A percentile compares a stretch with the other conserved stretches of the same genome.
phyloP scores from a whole-genome alignment of 2,797 vertebrate species.

The Pseudotriccus pelzelni region DNA sequence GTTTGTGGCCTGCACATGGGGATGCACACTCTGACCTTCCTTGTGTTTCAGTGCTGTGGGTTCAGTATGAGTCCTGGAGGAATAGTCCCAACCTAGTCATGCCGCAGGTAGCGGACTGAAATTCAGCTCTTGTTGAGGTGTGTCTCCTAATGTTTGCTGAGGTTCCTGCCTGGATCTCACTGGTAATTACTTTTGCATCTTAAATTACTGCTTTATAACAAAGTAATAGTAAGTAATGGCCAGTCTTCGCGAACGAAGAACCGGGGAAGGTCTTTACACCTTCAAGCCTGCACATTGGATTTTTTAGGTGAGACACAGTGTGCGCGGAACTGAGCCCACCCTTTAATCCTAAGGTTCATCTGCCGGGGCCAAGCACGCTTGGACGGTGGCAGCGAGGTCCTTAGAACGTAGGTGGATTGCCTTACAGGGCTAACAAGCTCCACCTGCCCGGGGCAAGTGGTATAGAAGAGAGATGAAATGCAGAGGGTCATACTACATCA shows the following conservation, averaged over 20 bases:
- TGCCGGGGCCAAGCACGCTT: too few species aligned
- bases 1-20: neutral
- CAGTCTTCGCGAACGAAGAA: too few species aligned
- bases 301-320: too few species aligned
- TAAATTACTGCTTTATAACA: neutral
- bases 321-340: too few species aligned
- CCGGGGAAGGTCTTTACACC: too few species aligned
- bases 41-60: accelerated
- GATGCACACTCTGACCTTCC: neutral
- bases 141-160: accelerated
- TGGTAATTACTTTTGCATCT: neutral
- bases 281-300: too few species aligned
- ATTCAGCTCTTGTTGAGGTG: neutral
- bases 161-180: neutral
- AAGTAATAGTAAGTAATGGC: too few species aligned
- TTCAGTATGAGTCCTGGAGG: neutral
- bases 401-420: too few species aligned
- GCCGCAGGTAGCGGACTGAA: neutral
- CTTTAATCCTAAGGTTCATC: too few species aligned
- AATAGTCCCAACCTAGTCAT: neutral
- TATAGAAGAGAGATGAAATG: neutral
- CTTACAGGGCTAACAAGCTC: too few species aligned
- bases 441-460: too few species aligned
- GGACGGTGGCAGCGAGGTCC: too few species aligned
- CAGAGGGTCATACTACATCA: neutral